A percentile compares a stretch with the other conserved stretches of the same genome.
phyloP scores from a whole-genome alignment of 2,888 invertebrate species.

The Tetranychus truncatus region DNA sequence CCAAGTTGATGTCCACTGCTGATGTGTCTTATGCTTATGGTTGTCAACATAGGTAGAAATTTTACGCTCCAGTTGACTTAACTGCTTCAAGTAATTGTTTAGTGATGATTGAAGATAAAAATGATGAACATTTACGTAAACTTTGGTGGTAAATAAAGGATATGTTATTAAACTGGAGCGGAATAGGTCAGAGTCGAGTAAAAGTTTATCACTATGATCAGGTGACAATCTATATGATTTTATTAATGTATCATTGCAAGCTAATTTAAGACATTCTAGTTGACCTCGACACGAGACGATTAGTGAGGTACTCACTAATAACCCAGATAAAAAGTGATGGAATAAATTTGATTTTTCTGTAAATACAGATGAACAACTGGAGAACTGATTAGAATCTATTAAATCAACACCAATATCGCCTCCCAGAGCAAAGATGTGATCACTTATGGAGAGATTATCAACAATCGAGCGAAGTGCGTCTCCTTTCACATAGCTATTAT shows the following conservation, averaged over 20 bases:
- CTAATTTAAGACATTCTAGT: not conserved
- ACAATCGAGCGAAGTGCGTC: slow-evolving; percentile 37
- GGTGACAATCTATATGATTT: not conserved
- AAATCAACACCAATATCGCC: not conserved
- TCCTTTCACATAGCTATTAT: slow-evolving; percentile 64
- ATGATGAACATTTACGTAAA: not conserved
- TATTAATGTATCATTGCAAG: not conserved
- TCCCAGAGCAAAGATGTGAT: slow-evolving; percentile 43
- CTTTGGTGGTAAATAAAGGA: slow-evolving; percentile 4
- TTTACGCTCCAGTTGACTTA: not conserved
- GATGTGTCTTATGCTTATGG: not conserved
- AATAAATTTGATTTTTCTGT: not conserved
- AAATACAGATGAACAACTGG: not conserved
- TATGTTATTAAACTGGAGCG: not conserved
- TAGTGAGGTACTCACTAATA: slow-evolving; percentile 17
- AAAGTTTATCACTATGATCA: not conserved
- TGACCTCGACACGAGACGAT: slow-evolving; percentile 7
- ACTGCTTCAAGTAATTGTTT: not conserved
- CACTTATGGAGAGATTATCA: slow-evolving; percentile 57
- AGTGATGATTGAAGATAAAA: not conserved
- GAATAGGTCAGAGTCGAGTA: not conserved
- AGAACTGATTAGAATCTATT: not conserved
- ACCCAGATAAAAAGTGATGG: slow-evolving; percentile 12
- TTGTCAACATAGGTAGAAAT: not conserved
- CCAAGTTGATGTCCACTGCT: slow-evolving; percentile 38